phyloP scores from a whole-genome alignment of 1,140 invertebrate genomes.

The Diuraphis noxia region DNA sequence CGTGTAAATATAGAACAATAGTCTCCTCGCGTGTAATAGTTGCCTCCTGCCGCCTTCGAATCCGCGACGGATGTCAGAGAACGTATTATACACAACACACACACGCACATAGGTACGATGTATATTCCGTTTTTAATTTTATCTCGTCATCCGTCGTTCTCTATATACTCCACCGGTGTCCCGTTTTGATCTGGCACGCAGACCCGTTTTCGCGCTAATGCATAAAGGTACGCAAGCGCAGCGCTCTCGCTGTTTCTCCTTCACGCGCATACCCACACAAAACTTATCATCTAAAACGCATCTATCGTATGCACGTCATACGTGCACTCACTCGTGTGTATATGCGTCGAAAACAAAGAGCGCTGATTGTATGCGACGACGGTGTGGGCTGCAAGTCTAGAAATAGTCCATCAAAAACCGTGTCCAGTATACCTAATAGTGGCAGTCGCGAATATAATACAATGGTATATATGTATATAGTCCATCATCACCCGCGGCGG shows the following conservation, averaged over 20 bases:
- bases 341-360: not conserved
- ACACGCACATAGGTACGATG: not conserved
- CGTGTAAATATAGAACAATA: not conserved
- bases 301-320: not conserved
- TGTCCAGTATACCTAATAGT: not conserved
- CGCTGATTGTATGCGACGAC: not conserved
- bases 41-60: not conserved
- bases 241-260: not conserved
- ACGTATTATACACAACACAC: not conserved
- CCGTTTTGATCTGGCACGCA: constrained; percentile 29
- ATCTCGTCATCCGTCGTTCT: not conserved
- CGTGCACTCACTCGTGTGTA: not conserved
- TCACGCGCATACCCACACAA: not conserved
- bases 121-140: constrained; percentile 1
- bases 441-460: too few relatives aligned
- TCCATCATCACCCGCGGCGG: not conserved
- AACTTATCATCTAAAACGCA: not conserved
- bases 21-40: not conserved
- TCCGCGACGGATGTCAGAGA: constrained; percentile 1
- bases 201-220: not conserved
- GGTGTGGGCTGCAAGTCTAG: not conserved
- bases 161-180: too few relatives aligned
- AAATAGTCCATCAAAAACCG: not conserved
- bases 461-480: not conserved
- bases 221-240: not conserved